Evolutionary conservation across 2,797 vertebrate genomes (phyloP), one percentile per base, ranked within the genome.

Genomic region (Otolemur crassicaudatus): DNA sequence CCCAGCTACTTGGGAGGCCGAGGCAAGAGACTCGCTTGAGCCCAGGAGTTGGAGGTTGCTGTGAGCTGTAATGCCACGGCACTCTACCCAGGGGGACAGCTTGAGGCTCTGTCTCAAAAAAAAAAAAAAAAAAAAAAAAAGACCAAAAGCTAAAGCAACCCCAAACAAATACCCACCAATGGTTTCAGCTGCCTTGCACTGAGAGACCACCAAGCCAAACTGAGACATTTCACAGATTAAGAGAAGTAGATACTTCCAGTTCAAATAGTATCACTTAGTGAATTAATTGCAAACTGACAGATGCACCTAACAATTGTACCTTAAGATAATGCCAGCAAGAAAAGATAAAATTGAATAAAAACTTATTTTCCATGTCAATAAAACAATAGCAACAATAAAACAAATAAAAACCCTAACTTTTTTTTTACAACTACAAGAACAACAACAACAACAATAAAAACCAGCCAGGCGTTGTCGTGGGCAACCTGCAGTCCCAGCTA

Each of bases 121-220:
- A n/a, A n/a, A n/a, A n/a, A n/a, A n/a, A n/a, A n/a, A n/a, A n/a
- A n/a, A n/a, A n/a, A n/a, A n/a, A n/a, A n/a, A 90, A 96, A 77
- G 80, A 85, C 12, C 72, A 93, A 97, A 96, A 85, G n/a, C 37
- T 73, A 96, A 94, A 80, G 79, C 63, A 95, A 87, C 67, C 13
- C 85, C 79, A 96, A 96, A 80, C 46, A 94, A 85, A 95, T 95
- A 84, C 49, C 69, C 25, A 90, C 31, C 69, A 88, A 89, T 91
- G 49, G 40, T 90, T 81, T 61, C 7, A 27, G 40, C 27, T 63
- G 56, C 53, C 79, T 96, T 67, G 93, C 76, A 91, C 56, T 77
- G 27, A 79, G 22, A 72, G 61, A 70, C 49, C 16, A 94, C 37
- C 56, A 85, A 37, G 53, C 46, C 84, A 95, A 84, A 87, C n/a